These are phyloP conservation scores for Numida meleagris DNA, from an alignment of 2,113 vertebrate species.

Conservation along the genomic window DNA sequence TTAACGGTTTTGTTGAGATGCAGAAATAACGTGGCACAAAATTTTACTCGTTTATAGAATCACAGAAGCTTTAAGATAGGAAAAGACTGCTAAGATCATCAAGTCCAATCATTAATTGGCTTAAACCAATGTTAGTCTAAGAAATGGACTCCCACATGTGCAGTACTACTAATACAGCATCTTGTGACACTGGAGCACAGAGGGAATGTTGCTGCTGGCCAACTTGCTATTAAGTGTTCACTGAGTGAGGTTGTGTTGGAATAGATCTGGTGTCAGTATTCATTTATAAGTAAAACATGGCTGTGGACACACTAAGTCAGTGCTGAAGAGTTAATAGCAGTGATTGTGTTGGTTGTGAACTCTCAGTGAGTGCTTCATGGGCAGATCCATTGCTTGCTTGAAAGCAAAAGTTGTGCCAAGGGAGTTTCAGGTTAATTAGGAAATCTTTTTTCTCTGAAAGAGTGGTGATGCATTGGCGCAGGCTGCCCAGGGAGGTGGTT, in stretches of 20 bases:
- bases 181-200: not conserved
- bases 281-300: not conserved
- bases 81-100: too few relatives aligned
- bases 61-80: too few relatives aligned
- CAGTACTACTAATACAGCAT: not conserved
- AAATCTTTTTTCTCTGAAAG: too few relatives aligned
- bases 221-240: not conserved
- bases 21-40: not conserved
- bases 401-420: not conserved
- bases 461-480: too few relatives aligned
- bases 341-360: not conserved
- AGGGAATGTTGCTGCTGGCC: not conserved
- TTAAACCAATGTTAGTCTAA: not conserved
- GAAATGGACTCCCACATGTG: not conserved
- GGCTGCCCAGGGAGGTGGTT: too few relatives aligned
- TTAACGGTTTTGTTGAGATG: not conserved
- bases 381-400: not conserved
- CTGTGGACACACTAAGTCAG: not conserved
- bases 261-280: not conserved
- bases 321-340: not conserved
- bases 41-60: not conserved
- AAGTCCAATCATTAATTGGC: too few relatives aligned
- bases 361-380: not conserved
- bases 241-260: not conserved
- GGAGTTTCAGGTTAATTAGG: too few relatives aligned